Conservation (phyloP, 2,888 invertebrate genomes). For the Yponomeuta evonymella region DNA sequence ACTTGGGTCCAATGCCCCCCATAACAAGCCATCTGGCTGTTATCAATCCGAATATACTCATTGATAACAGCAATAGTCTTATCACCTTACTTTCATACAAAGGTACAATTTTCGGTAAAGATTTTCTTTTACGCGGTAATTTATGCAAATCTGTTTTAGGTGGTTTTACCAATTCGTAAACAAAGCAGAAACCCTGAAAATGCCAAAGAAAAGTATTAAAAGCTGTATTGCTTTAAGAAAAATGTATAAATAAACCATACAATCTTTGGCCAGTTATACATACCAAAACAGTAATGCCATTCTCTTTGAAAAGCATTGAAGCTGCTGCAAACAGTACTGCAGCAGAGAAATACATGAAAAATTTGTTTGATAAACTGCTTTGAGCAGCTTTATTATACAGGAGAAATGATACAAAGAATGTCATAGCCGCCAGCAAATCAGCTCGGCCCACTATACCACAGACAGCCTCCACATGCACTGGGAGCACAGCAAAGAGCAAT, state of each 20-base stretch:
- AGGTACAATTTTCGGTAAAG: conserved; percentile 8
- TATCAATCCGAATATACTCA: conserved; percentile 73
- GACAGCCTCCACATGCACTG: conserved; percentile 95
- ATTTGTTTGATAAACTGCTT: conserved; percentile 11
- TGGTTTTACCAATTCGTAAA: conserved; percentile 77
- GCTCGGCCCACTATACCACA: conserved; percentile 95
- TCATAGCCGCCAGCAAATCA: conserved; percentile 88
- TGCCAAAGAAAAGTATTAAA: conserved; percentile 10
- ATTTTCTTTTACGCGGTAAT: neutral
- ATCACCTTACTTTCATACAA: conserved; percentile 33
- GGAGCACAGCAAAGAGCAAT: conserved; percentile 91
- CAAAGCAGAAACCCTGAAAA: conserved; percentile 77
- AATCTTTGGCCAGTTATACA: conserved; percentile 39
- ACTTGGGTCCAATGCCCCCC: conserved; percentile 86
- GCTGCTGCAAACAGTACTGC: conserved; percentile 68
- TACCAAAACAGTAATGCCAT: conserved; percentile 92
- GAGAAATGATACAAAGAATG: conserved; percentile 83
- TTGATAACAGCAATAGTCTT: conserved; percentile 67
- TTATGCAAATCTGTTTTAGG: neutral
- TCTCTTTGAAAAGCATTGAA: conserved; percentile 95
- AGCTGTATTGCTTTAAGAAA: conserved; percentile 3
- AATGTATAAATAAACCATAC: neutral
- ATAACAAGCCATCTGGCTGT: conserved; percentile 84
- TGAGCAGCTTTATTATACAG: conserved; percentile 19
- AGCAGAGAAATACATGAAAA: conserved; percentile 33